These are phyloP conservation scores for Catalaphyllia jardinei DNA, from an alignment of 64 coral and sea anemone genomes.

Conservation along the genomic window DNA sequence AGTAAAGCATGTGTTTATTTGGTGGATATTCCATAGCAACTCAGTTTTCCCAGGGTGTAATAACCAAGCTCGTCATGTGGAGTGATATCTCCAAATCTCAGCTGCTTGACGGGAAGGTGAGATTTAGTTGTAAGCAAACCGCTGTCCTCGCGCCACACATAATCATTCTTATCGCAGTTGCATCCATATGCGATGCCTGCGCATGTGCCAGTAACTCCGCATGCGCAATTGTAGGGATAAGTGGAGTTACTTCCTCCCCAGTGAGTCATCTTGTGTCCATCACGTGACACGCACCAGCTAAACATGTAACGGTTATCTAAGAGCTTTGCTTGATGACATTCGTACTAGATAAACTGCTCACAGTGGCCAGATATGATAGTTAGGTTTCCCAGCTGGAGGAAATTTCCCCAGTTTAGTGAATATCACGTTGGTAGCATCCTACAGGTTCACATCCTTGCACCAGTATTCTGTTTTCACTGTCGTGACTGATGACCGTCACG, in stretches of 20 bases:
- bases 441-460: not conserved
- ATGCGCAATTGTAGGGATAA: conserved; percentile 39
- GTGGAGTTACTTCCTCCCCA: no score
- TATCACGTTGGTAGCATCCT: conserved; percentile 9
- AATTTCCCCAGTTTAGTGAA: not conserved
- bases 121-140: conserved; percentile 55
- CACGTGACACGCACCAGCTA: no score
- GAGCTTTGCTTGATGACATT: no score
- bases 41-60: not conserved
- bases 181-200: not conserved
- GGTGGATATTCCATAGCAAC: not conserved
- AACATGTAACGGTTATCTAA: no score
- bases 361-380: conserved; percentile 8
- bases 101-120: conserved; percentile 13
- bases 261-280: no score
- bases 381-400: conserved; percentile 6
- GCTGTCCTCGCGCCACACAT: conserved; percentile 20
- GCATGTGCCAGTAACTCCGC: conserved; percentile 35
- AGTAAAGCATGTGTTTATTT: no score
- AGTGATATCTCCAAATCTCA: conserved; percentile 1
- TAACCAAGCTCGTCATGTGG: not conserved
- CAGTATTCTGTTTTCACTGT: conserved; percentile 50
- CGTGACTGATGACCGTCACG: conserved; percentile 64
- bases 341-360: conserved; percentile 13
- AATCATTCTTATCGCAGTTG: conserved; percentile 18